Evolutionary conservation across 2,888 invertebrate species (phyloP), one percentile per base, ranked within the genome.

Genomic region (Nomada fucata): DNA sequence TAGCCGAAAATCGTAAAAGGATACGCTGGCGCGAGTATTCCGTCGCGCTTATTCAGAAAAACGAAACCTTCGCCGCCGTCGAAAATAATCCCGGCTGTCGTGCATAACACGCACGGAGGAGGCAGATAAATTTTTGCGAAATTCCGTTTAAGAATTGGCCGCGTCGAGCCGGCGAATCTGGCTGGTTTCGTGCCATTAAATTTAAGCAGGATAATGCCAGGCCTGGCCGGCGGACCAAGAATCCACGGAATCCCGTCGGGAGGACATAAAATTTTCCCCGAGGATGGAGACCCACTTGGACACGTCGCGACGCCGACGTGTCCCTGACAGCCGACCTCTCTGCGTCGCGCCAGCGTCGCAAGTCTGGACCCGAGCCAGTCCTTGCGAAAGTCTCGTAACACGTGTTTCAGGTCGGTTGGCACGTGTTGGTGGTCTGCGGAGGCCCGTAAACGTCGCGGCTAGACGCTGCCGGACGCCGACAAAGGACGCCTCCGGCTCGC

Each of bases 381-480:
- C 47, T 91, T 84, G 87, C 90, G 85, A 89, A 91, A 89, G 82
- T 85, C 82, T 53, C 76, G 82, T 74, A 90, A 89, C 89, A 90
- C 86, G 88, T 90, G 90, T 89, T 88, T 76, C 83, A 70, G 76
- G 76, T 72, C 78, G 53, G 79, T 76, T 79, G 81, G 83, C 90
- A 90, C 91, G 90, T 91, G 90, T 88, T 90, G 91, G 91, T 91
- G 91, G 91, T 91, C 91, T 88, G 79, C 26, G 26, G 60, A 70
- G 79, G 73, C 70, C 86, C 79, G 83, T 84, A 84, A 85, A 83
- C 79, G 83, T 77, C 85, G 86, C 82, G 86, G 86, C 87, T 83
- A 64, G 73, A 71, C 73, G 77, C 76, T 63, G 3, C 71, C 69
- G 59, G 85, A 78, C 73, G 89, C 90, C 91, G 90, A 91, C 91